Percentiles rank a stretch among this genome's conserved stretches.
Evolutionary conservation across 2,113 vertebrate genomes (phyloP).

Genomic region (Syngnathus floridae): DNA sequence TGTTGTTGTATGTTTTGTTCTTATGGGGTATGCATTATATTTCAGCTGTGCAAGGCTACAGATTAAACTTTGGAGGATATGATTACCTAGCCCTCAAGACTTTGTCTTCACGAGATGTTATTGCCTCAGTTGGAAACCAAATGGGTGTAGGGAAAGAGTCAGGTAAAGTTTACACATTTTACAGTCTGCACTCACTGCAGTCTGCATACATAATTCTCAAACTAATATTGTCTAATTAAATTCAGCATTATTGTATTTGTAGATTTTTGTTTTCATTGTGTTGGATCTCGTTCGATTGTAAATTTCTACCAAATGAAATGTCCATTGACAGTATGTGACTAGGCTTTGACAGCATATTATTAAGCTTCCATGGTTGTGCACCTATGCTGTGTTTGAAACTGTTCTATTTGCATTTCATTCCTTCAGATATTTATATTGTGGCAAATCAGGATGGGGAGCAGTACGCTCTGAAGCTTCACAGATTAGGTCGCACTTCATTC

Average conservation of each 20-base stretch:
- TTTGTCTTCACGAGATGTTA: conserved; percentile 81
- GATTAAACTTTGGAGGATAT: conserved; percentile 87
- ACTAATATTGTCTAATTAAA: too few species aligned
- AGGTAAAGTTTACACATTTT: conserved; percentile 74
- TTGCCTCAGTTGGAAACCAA: conserved; percentile 90
- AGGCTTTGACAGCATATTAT: background rate
- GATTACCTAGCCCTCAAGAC: conserved; percentile 94
- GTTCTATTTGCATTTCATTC: conserved; percentile 5
- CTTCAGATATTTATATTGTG: conserved; percentile 91
- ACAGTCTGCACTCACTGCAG: background rate
- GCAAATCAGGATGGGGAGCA: conserved; percentile 81
- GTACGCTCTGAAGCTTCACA: conserved; percentile 88
- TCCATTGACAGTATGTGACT: background rate
- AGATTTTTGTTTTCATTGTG: too few species aligned
- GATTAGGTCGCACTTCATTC: conserved; percentile 92
- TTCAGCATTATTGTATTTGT: background rate
- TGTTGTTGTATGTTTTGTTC: background rate
- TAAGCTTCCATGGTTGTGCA: background rate
- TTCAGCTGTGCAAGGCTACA: conserved; percentile 89
- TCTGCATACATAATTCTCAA: background rate
- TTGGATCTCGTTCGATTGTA: too few species aligned
- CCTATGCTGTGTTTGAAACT: background rate
- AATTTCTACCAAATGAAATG: too few species aligned
- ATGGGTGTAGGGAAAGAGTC: conserved; percentile 99
- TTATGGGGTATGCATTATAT: conserved; percentile 10